Base-by-base conservation (phyloP, 30 jellyfish, hydroid and myxozoan species). In the Hydractinia symbiolongicarpus region DNA sequence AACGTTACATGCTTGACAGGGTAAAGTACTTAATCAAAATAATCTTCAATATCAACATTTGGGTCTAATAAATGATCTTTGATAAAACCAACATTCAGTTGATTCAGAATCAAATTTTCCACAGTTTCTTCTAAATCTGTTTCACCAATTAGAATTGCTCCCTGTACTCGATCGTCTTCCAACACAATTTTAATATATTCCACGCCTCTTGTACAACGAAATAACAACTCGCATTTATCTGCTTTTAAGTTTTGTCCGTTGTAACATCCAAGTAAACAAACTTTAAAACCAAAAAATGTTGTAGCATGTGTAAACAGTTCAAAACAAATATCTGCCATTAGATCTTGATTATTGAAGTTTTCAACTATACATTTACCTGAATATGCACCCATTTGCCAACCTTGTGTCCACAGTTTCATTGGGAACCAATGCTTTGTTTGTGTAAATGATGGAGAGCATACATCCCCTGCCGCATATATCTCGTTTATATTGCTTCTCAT, bases 341-440 rank as follows among this genome's bases (percentile, higher is more conserved):
- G 75, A n/a, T 88, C 90, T 20, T 88, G 79, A 61, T 54, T 16
- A 16, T 61, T 57, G 6, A 52, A 11, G 66, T 91, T 61, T 15
- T 20, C 54, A 58, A 78, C 70, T 83, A 93, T 87, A 68, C 98
- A 93, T 54, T 72, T 79, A 30, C 97, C 98, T 4, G 98, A 84
- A 70, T 58, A 85, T 1, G 81, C 67, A 3, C 98, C 98, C 95
- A 93, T 83, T 72, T 93, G 98, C 77, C 77, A 76, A n/a, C 96
- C 98, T 72, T 93, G 98, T 16, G 98, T 84, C 98, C 98, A 93
- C 54, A 93, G 83, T 5, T 93, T 88, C 98, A 93, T 93, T 78
- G 83, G 98, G 84, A 93, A 93, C 98, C 98, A 93, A 40, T 82
- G 83, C 13, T 87, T 79, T 4, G 90, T 64, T 5, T 75, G 77